Conservation (phyloP, 2,113 vertebrate genomes). For the Amazona guildingii region DNA sequence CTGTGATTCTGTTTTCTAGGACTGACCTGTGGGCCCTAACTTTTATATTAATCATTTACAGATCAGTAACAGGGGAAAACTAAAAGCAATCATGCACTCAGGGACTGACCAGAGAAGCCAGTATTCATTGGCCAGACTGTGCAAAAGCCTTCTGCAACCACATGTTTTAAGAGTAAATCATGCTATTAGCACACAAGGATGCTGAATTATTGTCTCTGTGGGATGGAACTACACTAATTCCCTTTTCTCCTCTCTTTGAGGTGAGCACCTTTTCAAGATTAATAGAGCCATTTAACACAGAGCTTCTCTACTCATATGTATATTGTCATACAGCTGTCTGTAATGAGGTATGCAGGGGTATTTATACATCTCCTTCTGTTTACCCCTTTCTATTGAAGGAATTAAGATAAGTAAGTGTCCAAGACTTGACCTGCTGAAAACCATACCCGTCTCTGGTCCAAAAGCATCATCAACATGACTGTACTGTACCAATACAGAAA, state of each 20-base stretch:
- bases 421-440: background rate
- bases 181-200: background rate
- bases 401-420: background rate
- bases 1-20: background rate
- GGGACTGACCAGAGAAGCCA: background rate
- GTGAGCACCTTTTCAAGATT: background rate
- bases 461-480: background rate
- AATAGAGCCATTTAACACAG: background rate
- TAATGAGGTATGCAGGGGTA: accelerated
- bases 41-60: background rate
- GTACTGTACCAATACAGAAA: background rate
- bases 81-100: background rate
- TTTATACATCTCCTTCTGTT: background rate
- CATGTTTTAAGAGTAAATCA: background rate
- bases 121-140: background rate
- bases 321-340: background rate
- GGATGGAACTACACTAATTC: background rate
- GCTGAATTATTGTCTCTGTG: background rate
- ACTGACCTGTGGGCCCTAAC: background rate
- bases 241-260: background rate
- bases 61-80: background rate
- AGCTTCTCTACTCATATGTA: background rate
- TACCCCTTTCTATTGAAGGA: background rate
- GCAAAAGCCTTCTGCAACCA: background rate
- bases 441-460: background rate